Base-by-base conservation (phyloP, 2,888 invertebrate genomes). In the Diarsia mendica region DNA sequence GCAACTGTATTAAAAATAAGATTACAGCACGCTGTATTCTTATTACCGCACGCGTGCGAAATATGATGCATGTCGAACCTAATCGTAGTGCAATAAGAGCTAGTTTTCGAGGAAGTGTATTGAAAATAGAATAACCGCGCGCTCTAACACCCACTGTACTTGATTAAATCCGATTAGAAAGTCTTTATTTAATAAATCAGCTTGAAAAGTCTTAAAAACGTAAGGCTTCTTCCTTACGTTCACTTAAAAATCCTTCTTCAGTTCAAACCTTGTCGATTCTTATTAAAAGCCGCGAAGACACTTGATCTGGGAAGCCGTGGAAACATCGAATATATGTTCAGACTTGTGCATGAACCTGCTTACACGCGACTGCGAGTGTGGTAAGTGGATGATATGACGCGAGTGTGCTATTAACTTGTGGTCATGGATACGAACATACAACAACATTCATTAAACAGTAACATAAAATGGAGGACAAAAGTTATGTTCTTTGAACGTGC, bases 251-350 rank as follows among this genome's bases (percentile, higher is more conserved):
- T 51, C 10, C 18, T 74, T 68, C 64, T 63, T 44, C 39, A 49
- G 28, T 46, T 44, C 65, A 11, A 75, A 68, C 61, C 44, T 67
- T 46, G 80, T 79, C 69, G 68, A 77, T 76, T 81, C 15, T 73
- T 51, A 28, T 68, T 51, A 46, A 55, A 70, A 68, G 72, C 55
- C 39, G n/a, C 48, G 39, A 61, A 68, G 84, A 65, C 68, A 86
- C 58, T 76, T 82, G 79, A 85, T 55, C 73, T 20, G 44, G n/a
- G 86, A 85, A 85, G 82, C 85, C 85, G 3, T 77, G 67, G 60
- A 61, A 68, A 66, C 55, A 39, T 51, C 13, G n/a, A 64, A 39
- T 66, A 46, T 63, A 74, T 60, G 39, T 39, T 44, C 33, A 48
- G 33, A 39, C 18, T 46, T 48, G 49, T 72, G 49, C 49, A n/a